Evolutionary conservation across 2,888 invertebrate species (phyloP).

Genomic region (Scaeva pyrastri): DNA sequence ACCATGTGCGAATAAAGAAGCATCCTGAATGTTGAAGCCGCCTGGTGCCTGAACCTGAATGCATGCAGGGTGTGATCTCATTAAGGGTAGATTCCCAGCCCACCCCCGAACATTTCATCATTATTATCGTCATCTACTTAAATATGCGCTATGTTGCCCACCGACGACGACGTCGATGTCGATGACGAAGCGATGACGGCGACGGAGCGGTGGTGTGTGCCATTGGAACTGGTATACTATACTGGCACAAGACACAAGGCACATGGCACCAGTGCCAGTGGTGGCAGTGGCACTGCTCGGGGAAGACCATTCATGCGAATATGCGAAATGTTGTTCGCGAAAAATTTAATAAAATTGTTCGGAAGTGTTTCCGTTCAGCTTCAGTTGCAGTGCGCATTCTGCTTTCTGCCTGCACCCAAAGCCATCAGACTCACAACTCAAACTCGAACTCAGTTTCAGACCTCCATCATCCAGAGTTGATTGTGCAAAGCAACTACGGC

Average conservation of each 20-base stretch:
- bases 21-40: slow-evolving; percentile 7
- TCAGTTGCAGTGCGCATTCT: slow-evolving; percentile 21
- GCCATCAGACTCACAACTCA: no score
- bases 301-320: slow-evolving; percentile 59
- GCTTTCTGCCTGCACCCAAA: neutral
- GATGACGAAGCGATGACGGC: neutral
- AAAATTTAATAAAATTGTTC: slow-evolving; percentile 71
- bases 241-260: no score
- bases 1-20: slow-evolving; percentile 31
- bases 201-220: neutral
- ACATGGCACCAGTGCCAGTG: no score
- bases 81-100: slow-evolving; percentile 38
- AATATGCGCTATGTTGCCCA: slow-evolving; percentile 58
- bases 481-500: neutral
- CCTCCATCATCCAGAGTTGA: neutral
- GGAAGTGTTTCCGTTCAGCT: slow-evolving; percentile 65
- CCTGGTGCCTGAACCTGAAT: slow-evolving; percentile 9
- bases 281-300: neutral
- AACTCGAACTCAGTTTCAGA: no score
- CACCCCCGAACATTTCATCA: slow-evolving; percentile 44
- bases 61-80: slow-evolving; percentile 58
- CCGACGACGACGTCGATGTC: neutral
- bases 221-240: neutral
- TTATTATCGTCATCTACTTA: slow-evolving; percentile 60
- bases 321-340: slow-evolving; percentile 60